phyloP scores from a whole-genome alignment of 2,888 invertebrate species.

The Drosophila trichaetosa region DNA sequence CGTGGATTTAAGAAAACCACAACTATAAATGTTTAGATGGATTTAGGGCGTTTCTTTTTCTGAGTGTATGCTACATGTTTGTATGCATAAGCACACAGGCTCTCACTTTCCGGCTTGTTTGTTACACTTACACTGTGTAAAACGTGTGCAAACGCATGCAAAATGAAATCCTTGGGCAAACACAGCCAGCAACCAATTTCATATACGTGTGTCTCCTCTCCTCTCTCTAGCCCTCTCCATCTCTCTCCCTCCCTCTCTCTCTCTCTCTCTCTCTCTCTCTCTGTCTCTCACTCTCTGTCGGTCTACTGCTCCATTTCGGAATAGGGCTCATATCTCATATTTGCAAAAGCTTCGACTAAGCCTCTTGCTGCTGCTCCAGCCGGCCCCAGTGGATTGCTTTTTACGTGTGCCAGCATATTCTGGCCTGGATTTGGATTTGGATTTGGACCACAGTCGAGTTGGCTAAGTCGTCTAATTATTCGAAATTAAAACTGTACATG shows the following conservation, averaged over 20 bases:
- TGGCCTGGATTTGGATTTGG: conserved; percentile 26
- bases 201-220: neutral
- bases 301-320: conserved; percentile 18
- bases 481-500: conserved; percentile 23
- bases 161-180: conserved; percentile 39
- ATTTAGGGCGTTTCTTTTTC: neutral
- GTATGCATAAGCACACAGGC: conserved; percentile 11
- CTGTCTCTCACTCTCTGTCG: neutral
- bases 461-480: conserved; percentile 38
- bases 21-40: neutral
- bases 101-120: conserved; percentile 12
- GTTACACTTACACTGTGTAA: conserved; percentile 16
- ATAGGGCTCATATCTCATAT: conserved; percentile 24
- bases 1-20: neutral
- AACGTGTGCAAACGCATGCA: conserved; percentile 41
- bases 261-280: neutral
- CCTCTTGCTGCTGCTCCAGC: conserved; percentile 7
- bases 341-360: conserved; percentile 29
- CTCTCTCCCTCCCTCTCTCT: neutral
- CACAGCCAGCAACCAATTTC: conserved; percentile 24
- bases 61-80: neutral
- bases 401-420: conserved; percentile 18
- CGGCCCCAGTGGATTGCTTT: conserved; percentile 19
- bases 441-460: conserved; percentile 1
- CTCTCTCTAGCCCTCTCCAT: neutral